Evolutionary conservation across 53 echinoderm and acorn worm genomes (phyloP).

Genomic region (Arbacia lixula): DNA sequence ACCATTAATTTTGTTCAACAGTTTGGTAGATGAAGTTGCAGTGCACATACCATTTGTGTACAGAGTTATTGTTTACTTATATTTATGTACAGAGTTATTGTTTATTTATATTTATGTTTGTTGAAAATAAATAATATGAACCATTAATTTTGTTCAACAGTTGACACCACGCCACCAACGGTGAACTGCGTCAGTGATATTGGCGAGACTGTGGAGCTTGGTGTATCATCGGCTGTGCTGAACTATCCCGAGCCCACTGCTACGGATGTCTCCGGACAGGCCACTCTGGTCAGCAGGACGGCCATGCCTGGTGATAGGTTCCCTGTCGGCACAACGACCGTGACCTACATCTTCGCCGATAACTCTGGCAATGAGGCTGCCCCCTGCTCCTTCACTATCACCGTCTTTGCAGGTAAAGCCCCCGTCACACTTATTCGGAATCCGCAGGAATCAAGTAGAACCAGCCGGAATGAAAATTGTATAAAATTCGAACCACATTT

Average conservation of each 20-base stretch:
- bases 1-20: too few species aligned
- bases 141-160: too few species aligned
- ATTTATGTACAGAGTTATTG: background rate
- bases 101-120: too few species aligned
- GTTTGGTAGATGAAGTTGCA: background rate
- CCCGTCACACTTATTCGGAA: too few species aligned
- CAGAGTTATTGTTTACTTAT: background rate
- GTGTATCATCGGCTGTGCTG: background rate
- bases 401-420: constrained; percentile 19
- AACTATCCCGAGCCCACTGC: constrained; percentile 21
- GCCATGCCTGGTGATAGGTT: background rate
- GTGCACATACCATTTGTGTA: too few species aligned
- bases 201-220: constrained; percentile 18
- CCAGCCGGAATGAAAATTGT: too few species aligned
- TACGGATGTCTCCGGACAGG: constrained; percentile 6
- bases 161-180: constrained; percentile 35
- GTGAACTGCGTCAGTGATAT: constrained; percentile 22
- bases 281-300: background rate
- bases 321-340: background rate
- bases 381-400: constrained; percentile 5
- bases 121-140: background rate
- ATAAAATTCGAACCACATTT: too few species aligned
- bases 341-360: constrained; percentile 21
- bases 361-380: background rate
- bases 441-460: too few species aligned